Percentiles rank a stretch among this genome's conserved stretches.
Conservation (phyloP, 2,888 invertebrate genomes). For the Strigamia crassipes region DNA sequence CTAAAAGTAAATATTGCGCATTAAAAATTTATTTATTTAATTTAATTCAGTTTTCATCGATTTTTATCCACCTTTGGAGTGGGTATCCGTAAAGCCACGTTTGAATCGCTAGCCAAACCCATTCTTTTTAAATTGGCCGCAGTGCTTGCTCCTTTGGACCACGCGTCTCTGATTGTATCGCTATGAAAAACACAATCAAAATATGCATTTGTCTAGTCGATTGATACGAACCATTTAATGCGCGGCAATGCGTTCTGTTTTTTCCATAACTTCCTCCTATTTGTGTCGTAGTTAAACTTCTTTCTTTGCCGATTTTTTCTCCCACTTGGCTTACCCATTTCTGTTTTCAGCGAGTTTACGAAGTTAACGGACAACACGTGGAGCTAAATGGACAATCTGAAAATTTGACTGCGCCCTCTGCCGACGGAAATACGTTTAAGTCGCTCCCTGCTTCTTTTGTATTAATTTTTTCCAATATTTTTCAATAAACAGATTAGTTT, state of each 20-base stretch:
- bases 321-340: slow-evolving; percentile 30
- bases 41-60: background rate
- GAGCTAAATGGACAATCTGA: background rate
- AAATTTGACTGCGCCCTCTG: background rate
- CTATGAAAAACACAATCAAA: background rate
- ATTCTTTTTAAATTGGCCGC: background rate
- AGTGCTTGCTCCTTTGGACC: background rate
- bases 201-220: too few relatives aligned
- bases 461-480: too few relatives aligned
- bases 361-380: background rate
- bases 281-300: slow-evolving; percentile 18
- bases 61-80: background rate
- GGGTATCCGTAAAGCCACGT: background rate
- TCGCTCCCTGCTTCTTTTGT: too few relatives aligned
- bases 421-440: too few relatives aligned
- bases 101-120: slow-evolving; percentile 1
- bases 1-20: background rate
- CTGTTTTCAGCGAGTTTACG: background rate
- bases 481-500: too few relatives aligned
- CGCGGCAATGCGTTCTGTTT: background rate
- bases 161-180: background rate
- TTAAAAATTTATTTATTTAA: background rate
- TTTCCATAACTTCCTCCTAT: slow-evolving; percentile 32
- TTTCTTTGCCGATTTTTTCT: background rate
- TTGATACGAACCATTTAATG: slow-evolving; percentile 24